These are phyloP conservation scores for Sebastes vulpes DNA, from an alignment of 2,797 vertebrate species.

Conservation along the genomic window DNA sequence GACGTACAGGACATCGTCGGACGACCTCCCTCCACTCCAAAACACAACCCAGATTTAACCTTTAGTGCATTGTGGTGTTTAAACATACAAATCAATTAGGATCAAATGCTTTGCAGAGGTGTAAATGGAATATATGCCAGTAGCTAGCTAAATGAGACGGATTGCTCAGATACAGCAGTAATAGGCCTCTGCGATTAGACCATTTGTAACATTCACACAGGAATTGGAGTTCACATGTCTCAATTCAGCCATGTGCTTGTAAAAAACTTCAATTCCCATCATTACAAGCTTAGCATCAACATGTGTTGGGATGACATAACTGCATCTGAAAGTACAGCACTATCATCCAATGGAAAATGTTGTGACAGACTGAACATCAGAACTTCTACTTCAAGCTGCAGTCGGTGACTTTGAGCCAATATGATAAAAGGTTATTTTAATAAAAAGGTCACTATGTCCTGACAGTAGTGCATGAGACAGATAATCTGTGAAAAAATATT, in stretches of 20 bases:
- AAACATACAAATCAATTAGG: slow-evolving; percentile 55
- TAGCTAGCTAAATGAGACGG: slow-evolving; percentile 9
- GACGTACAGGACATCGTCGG: slow-evolving; percentile 16
- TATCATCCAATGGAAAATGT: slow-evolving; percentile 1
- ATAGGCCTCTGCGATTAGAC: not conserved
- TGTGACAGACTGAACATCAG: not conserved
- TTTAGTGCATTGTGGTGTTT: slow-evolving; percentile 48
- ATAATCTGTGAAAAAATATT: fast-evolving
- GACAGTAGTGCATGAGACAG: too few species aligned
- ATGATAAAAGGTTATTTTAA: too few species aligned
- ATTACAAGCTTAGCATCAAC: slow-evolving; percentile 2
- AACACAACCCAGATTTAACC: slow-evolving; percentile 6
- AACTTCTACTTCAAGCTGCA: not conserved
- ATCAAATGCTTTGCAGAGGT: slow-evolving; percentile 32
- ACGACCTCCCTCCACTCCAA: slow-evolving; percentile 34
- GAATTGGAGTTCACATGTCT: slow-evolving; percentile 38
- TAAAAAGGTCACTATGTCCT: too few species aligned
- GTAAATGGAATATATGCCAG: slow-evolving; percentile 10
- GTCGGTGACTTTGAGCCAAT: too few species aligned
- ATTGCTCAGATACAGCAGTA: slow-evolving; percentile 8
- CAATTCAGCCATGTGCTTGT: slow-evolving; percentile 3
- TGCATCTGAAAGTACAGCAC: not conserved
- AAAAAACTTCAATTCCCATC: slow-evolving; percentile 39
- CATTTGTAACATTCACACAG: slow-evolving; percentile 4
- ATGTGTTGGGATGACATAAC: not conserved